A percentile compares a stretch with the other conserved stretches of the same genome.
phyloP scores from a whole-genome alignment of 1,140 invertebrate genomes.

The Eulimnadia texana region DNA sequence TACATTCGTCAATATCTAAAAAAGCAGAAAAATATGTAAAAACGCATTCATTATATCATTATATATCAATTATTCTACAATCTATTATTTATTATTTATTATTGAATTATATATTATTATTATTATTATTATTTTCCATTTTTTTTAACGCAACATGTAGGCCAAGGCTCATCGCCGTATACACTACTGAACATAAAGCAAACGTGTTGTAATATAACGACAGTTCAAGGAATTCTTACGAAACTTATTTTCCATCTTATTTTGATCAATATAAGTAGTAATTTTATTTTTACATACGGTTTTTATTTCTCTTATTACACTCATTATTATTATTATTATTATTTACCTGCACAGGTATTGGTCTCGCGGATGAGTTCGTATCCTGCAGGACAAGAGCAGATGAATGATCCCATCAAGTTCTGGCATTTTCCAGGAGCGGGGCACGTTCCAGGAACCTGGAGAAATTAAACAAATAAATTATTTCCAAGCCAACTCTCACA shows the following conservation, averaged over 20 bases:
- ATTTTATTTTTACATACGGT: no score
- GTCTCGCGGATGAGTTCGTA: slow-evolving; percentile 43
- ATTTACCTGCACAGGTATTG: slow-evolving; percentile 45
- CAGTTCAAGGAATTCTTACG: no score
- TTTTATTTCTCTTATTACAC: no score
- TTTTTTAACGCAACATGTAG: no score
- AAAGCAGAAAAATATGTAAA: slow-evolving; percentile 4
- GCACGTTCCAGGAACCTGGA: slow-evolving; percentile 41
- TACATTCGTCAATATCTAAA: slow-evolving; percentile 31
- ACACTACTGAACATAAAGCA: no score
- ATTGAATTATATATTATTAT: background rate
- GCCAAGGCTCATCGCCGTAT: no score
- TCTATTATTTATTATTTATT: background rate
- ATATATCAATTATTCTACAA: slow-evolving; percentile 16
- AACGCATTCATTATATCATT: background rate
- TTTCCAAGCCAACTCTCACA: background rate
- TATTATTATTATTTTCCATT: no score
- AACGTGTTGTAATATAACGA: no score
- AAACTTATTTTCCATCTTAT: no score
- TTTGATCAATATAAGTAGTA: no score
- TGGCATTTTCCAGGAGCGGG: slow-evolving; percentile 47
- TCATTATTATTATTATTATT: background rate
- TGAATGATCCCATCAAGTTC: slow-evolving; percentile 51
- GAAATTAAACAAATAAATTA: slow-evolving; percentile 6
- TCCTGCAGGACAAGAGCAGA: slow-evolving; percentile 49